These are phyloP conservation scores for Temnothorax unifasciatus DNA, from an alignment of 2,888 invertebrate genomes.

Conservation along the genomic window DNA sequence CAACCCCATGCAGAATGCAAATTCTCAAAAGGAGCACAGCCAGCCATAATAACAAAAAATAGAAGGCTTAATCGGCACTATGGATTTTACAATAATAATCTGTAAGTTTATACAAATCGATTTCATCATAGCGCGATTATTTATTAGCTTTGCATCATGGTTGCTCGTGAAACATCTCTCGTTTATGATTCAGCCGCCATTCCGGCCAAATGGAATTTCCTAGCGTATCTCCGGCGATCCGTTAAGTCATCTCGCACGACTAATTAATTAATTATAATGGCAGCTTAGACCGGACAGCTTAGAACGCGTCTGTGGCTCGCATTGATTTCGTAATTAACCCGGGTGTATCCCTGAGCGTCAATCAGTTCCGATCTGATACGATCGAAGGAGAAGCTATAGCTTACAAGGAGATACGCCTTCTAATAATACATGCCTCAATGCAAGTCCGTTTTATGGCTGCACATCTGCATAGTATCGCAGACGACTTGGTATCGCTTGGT, in stretches of 20 bases:
- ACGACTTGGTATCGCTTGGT: not conserved
- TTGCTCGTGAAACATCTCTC: not conserved
- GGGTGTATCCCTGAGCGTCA: conserved; percentile 74
- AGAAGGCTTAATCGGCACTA: not conserved
- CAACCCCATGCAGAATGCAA: not conserved
- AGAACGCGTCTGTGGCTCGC: conserved; percentile 69
- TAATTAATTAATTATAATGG: conserved; percentile 80
- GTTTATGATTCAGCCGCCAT: conserved; percentile 34
- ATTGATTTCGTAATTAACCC: conserved; percentile 76
- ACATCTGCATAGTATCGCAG: not conserved
- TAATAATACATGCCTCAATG: conserved; percentile 62
- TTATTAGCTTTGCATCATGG: conserved; percentile 6
- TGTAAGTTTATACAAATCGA: not conserved
- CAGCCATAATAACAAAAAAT: not conserved
- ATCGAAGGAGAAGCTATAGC: conserved; percentile 66
- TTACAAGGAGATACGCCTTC: conserved; percentile 53
- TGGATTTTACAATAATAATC: not conserved
- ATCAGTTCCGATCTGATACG: conserved; percentile 74
- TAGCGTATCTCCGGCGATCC: conserved; percentile 60
- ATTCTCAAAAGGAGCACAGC: not conserved
- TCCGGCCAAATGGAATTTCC: conserved; percentile 56
- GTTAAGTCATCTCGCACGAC: conserved; percentile 71
- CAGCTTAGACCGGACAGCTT: conserved; percentile 66
- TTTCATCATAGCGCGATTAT: conserved; percentile 14
- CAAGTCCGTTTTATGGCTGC: conserved; percentile 24